Evolutionary conservation across 2,888 invertebrate genomes (phyloP), one percentile per base, ranked within the genome.

Genomic region (Limnephilus auricula): DNA sequence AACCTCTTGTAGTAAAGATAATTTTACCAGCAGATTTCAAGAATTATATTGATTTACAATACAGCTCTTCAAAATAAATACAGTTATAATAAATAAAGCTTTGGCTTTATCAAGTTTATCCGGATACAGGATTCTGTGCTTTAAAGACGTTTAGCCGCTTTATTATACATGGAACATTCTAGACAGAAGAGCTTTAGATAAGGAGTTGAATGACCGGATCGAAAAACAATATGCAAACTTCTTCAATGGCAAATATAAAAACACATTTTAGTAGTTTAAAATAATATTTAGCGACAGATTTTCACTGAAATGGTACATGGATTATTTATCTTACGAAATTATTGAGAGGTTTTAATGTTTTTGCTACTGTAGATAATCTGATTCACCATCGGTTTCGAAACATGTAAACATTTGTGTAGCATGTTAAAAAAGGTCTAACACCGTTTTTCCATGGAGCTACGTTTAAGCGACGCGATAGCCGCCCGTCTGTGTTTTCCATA

Each of bases 131-230:
- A 88, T 79, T 37, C 10, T 88, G 10, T 88, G 87, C 79, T 79
- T 88, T 34, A 79, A n/a, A 88, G 65, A 32, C 15, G 31, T 65
- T 50, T n/a, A 88, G 79, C 87, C 87, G 30, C 87, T 88, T 88
- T 88, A 88, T 88, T 88, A 88, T 88, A 79, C 87, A 45, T 31
- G 80, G 89, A 80, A 89, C 50, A 89, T 89, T 89, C 80, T 89
- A 89, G 89, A 89, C 89, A 80, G 31, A 89, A 89, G 80, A 45
- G 80, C 45, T 89, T 80, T 80, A 89, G 79, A 80, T 80, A 80
- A 80, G 89, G 31, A 80, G 89, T 89, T 89, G 89, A 89, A 45
- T 89, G 89, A 89, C 89, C 89, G 80, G n/a, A 45, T 80, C 80
- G 89, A 80, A 89, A 89, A 89, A 89, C 80, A 89, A 89, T 80